Conservation (phyloP, 2,888 invertebrate genomes). For the Cosmia pyralina region DNA sequence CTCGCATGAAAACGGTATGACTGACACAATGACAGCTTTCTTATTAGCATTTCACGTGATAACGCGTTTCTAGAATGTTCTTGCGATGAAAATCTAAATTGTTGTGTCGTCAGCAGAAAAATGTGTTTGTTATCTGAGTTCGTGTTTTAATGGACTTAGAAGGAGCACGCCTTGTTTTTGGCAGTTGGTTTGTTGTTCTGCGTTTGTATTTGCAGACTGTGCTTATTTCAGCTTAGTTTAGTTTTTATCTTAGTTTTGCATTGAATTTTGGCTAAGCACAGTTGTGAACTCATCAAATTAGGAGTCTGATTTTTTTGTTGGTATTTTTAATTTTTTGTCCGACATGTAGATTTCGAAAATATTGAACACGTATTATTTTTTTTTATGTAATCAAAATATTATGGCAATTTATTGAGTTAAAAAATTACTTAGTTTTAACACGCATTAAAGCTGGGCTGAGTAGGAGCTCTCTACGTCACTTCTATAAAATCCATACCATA, state of each 20-base stretch:
- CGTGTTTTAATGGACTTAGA: constrained; percentile 49
- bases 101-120: constrained; percentile 63
- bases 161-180: constrained; percentile 44
- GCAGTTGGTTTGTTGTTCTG: constrained; percentile 46
- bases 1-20: constrained; percentile 59
- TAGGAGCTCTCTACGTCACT: too few relatives aligned
- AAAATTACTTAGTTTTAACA: too few relatives aligned
- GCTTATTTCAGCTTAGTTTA: constrained; percentile 39
- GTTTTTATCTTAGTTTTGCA: constrained; percentile 37
- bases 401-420: too few relatives aligned
- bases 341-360: too few relatives aligned
- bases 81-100: constrained; percentile 61
- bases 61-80: constrained; percentile 57
- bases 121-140: constrained; percentile 56
- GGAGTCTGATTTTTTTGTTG: not conserved
- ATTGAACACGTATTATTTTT: too few relatives aligned
- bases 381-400: too few relatives aligned
- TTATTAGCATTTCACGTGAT: constrained; percentile 62
- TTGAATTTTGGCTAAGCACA: constrained; percentile 8
- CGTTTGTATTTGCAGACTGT: constrained; percentile 35
- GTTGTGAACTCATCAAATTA: not conserved
- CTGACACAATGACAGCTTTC: constrained; percentile 62
- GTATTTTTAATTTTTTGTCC: too few relatives aligned
- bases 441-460: too few relatives aligned
- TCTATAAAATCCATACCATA: too few relatives aligned